These are phyloP conservation scores for Cremastobaeus sp. DNA, from an alignment of 2,888 invertebrate genomes.

Conservation along the genomic window DNA sequence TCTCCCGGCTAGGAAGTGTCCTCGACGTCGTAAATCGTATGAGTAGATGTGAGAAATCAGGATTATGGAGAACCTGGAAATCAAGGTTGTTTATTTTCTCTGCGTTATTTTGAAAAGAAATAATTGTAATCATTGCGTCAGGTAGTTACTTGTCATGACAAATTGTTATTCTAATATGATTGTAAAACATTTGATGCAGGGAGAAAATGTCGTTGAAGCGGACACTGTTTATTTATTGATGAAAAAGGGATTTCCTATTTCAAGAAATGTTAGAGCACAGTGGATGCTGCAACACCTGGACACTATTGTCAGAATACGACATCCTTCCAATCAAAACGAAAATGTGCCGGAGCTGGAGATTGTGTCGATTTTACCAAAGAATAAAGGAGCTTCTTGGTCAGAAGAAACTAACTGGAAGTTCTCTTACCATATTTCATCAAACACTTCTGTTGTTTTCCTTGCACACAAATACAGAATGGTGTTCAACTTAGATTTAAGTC, in stretches of 20 bases:
- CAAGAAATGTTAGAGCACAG: constrained; percentile 85
- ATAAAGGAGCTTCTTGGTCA: constrained; percentile 79
- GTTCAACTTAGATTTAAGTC: constrained; percentile 88
- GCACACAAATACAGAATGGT: constrained; percentile 85
- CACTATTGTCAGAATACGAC: constrained; percentile 80
- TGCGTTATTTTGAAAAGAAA: too few relatives aligned
- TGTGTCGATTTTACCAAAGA: constrained; percentile 82
- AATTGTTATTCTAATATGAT: too few relatives aligned
- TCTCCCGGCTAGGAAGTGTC: too few relatives aligned
- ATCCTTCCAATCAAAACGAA: constrained; percentile 71
- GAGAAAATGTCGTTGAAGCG: constrained; percentile 79
- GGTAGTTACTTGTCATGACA: too few relatives aligned
- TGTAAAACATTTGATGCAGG: too few relatives aligned
- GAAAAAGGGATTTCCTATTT: constrained; percentile 85
- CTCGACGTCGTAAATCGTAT: too few relatives aligned
- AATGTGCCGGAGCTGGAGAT: constrained; percentile 82
- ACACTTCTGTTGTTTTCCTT: constrained; percentile 83
- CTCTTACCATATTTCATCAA: constrained; percentile 80
- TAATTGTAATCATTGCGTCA: too few relatives aligned
- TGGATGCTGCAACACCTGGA: constrained; percentile 87
- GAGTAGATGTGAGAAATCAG: too few relatives aligned
- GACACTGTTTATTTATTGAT: constrained; percentile 83
- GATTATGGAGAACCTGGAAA: constrained; percentile 31
- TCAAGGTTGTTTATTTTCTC: constrained; percentile 29
- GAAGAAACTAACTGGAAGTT: constrained; percentile 77